phyloP scores from a whole-genome alignment of 1,140 invertebrate species.

The Drosophila prosaltans region DNA sequence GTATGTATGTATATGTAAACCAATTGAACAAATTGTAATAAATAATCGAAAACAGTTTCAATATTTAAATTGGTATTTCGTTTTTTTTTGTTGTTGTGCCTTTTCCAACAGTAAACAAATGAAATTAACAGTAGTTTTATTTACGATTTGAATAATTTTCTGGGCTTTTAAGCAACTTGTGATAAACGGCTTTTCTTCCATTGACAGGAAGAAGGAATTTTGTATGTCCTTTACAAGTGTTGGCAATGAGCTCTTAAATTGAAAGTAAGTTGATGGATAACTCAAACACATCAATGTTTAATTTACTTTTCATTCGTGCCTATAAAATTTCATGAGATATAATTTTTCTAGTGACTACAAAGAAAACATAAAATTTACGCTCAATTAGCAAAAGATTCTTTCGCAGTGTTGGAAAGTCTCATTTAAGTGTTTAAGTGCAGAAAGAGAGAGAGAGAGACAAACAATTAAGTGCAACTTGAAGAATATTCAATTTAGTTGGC shows the following conservation, averaged over 20 bases:
- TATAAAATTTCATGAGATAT: neutral
- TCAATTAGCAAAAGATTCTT: neutral
- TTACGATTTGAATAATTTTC: neutral
- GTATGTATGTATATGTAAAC: neutral
- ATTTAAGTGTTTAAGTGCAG: neutral
- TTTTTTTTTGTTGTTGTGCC: no score
- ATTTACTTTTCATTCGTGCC: no score
- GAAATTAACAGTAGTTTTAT: neutral
- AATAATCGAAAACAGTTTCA: neutral
- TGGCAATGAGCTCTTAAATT: no score
- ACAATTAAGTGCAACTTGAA: neutral
- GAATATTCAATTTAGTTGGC: neutral
- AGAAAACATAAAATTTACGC: neutral
- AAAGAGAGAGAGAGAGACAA: no score
- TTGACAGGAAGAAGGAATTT: no score
- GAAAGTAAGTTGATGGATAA: no score
- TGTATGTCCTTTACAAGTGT: no score
- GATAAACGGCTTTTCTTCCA: no score
- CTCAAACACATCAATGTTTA: neutral
- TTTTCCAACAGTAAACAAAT: neutral
- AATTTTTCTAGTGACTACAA: neutral
- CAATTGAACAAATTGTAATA: constrained; percentile 9
- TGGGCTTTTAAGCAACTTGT: no score
- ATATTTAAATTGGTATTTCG: no score
- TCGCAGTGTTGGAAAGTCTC: no score